A percentile compares a stretch with the other conserved stretches of the same genome.
Conservation (phyloP, 2,113 vertebrate genomes). For the Daboia siamensis region DNA sequence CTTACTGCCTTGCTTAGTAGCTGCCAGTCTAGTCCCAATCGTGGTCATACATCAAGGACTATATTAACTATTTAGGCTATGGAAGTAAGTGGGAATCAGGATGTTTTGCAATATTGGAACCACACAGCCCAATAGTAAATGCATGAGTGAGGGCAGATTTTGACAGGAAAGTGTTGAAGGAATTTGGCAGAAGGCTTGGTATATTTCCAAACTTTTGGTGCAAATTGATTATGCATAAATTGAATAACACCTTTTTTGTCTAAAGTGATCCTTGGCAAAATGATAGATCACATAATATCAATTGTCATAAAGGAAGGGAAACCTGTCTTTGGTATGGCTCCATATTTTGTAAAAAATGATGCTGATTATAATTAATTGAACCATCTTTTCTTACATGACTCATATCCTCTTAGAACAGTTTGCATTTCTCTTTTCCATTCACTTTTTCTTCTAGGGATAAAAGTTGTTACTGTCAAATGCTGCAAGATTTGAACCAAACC, state of each 20-base stretch:
- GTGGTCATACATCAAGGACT: background rate
- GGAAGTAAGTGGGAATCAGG: background rate
- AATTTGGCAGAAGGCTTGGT: background rate
- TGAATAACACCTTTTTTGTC: background rate
- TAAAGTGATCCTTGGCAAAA: background rate
- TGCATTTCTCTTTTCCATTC: background rate
- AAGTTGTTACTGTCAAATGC: background rate
- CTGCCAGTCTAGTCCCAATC: background rate
- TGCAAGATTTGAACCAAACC: background rate
- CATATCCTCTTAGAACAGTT: background rate
- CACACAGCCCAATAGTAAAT: background rate
- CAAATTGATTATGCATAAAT: background rate
- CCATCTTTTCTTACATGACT: background rate
- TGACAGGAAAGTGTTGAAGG: background rate
- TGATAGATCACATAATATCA: background rate
- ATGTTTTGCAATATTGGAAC: background rate
- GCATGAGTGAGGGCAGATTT: background rate
- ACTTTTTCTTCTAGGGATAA: background rate
- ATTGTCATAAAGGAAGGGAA: background rate
- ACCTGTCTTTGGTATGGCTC: background rate
- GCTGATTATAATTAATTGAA: background rate
- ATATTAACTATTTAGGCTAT: background rate
- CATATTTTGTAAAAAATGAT: background rate
- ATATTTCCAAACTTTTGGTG: background rate
- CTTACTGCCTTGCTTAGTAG: background rate